Conservation (phyloP, 2,888 invertebrate genomes). For the Andrena haemorrhoa region DNA sequence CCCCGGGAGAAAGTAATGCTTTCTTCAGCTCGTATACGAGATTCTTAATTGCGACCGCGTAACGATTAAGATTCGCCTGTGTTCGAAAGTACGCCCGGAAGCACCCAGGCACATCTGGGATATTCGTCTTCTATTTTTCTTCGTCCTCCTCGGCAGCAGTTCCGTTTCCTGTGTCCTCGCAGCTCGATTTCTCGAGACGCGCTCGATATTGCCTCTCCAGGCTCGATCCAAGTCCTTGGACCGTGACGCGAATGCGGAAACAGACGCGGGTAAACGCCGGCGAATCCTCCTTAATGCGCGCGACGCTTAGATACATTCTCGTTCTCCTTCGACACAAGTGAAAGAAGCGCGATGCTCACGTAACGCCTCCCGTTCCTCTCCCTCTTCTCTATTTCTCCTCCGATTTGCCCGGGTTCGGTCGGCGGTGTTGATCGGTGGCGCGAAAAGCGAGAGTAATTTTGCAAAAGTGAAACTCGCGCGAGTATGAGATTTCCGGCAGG, state of each 20-base stretch:
- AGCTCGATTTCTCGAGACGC: conserved; percentile 36
- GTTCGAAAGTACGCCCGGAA: conserved; percentile 70
- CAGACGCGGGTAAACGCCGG: conserved; percentile 5
- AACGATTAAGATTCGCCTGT: conserved; percentile 70
- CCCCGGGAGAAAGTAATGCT: conserved; percentile 80
- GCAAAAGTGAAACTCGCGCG: conserved; percentile 60
- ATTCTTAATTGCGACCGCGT: conserved; percentile 72
- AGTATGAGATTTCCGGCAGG: conserved; percentile 51
- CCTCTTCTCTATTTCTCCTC: not conserved
- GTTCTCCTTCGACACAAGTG: not conserved
- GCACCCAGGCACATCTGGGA: conserved; percentile 4
- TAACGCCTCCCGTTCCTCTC: conserved; percentile 7
- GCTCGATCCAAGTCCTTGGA: conserved; percentile 13
- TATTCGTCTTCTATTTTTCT: conserved; percentile 20
- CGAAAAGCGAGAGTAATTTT: conserved; percentile 40
- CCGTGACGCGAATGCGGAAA: conserved; percentile 54
- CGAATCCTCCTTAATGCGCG: not conserved
- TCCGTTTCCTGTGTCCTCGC: conserved; percentile 10
- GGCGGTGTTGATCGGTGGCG: not conserved
- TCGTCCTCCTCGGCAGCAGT: not conserved
- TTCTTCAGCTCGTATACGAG: conserved; percentile 71
- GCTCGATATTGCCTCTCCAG: conserved; percentile 4
- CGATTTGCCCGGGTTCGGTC: not conserved
- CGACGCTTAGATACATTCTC: not conserved
- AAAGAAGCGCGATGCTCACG: conserved; percentile 33